Conservation (phyloP, 2,113 vertebrate species). For the Otis tarda region DNA sequence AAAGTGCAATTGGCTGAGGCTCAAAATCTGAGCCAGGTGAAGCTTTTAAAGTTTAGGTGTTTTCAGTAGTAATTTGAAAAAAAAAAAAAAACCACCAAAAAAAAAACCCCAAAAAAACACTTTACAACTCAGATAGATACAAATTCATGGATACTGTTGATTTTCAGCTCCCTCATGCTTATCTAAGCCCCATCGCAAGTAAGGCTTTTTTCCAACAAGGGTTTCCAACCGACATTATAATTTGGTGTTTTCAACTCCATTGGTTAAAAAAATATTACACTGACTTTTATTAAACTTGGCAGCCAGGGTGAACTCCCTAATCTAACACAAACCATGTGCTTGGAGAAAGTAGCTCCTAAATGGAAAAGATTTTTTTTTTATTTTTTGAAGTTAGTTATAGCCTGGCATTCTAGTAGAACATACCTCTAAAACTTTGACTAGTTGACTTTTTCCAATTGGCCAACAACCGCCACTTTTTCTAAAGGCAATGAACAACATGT, state of each 20-base stretch:
- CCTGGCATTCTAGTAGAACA: not conserved
- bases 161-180: not conserved
- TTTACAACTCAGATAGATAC: not conserved
- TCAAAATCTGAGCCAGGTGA: not conserved
- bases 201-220: not conserved
- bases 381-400: not conserved
- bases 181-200: not conserved
- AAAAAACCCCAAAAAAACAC: not conserved
- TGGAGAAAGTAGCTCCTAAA: not conserved
- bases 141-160: not conserved
- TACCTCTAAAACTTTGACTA: not conserved
- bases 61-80: not conserved
- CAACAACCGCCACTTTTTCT: not conserved
- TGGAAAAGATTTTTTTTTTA: not conserved
- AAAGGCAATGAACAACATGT: not conserved
- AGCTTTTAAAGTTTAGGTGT: not conserved
- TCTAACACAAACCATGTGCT: slow-evolving; percentile 3
- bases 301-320: not conserved
- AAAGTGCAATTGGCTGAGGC: not conserved
- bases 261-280: not conserved
- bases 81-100: not conserved
- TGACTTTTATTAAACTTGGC: slow-evolving; percentile 4
- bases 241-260: not conserved
- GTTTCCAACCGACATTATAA: not conserved
- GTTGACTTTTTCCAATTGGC: not conserved